These are phyloP conservation scores for Liopterus haemorrhoidalis DNA, from an alignment of 2,888 invertebrate genomes.

Conservation along the genomic window DNA sequence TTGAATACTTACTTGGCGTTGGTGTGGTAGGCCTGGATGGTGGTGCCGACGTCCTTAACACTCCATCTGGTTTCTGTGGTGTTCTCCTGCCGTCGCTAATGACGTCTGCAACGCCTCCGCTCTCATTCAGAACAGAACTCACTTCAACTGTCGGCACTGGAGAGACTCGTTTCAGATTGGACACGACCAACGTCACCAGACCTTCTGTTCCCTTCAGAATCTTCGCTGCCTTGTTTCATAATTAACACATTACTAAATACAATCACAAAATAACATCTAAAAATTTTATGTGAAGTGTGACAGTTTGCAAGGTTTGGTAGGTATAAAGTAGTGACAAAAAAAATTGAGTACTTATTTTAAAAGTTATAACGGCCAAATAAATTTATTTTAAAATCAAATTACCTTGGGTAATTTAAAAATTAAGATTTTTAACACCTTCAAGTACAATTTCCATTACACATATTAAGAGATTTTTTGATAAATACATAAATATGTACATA, in stretches of 20 bases:
- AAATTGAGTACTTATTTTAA: too few relatives aligned
- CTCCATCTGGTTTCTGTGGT: conserved; percentile 13
- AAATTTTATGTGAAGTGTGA: too few relatives aligned
- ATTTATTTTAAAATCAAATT: too few relatives aligned
- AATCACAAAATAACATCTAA: conserved; percentile 10
- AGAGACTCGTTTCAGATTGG: conserved; percentile 64
- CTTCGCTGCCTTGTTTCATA: conserved; percentile 77
- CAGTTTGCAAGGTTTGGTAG: too few relatives aligned
- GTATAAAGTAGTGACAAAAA: too few relatives aligned
- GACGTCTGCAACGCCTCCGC: conserved; percentile 8
- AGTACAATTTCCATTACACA: too few relatives aligned
- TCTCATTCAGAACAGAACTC: conserved; percentile 45
- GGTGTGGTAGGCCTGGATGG: conserved; percentile 25
- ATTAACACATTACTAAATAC: conserved; percentile 22
- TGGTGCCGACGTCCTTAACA: conserved; percentile 25
- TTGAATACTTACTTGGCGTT: conserved; percentile 11
- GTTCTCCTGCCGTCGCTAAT: conserved; percentile 11
- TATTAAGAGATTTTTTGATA: too few relatives aligned
- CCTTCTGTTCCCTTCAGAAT: conserved; percentile 83
- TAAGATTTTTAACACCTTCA: too few relatives aligned
- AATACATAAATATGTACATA: too few relatives aligned
- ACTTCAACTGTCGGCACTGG: conserved; percentile 43
- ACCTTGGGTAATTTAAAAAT: too few relatives aligned
- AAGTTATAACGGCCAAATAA: too few relatives aligned
- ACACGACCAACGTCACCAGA: conserved; percentile 73